A percentile compares a stretch with the other conserved stretches of the same genome.
These are phyloP conservation scores for Aphaenogaster ashmeadi DNA, from an alignment of 1,140 invertebrate species.

Conservation along the genomic window DNA sequence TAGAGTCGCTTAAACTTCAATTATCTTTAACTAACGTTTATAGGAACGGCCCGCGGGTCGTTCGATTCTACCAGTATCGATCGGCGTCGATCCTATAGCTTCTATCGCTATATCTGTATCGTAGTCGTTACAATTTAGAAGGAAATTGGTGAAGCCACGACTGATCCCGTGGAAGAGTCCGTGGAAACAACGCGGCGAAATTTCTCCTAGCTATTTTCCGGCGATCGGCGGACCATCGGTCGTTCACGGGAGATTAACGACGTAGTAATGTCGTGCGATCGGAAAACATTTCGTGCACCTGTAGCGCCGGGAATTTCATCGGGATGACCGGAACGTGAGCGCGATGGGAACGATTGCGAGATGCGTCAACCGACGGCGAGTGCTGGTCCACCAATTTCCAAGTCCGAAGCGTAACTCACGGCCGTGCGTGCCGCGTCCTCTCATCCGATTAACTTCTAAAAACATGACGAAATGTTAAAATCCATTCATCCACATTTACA, in stretches of 20 bases:
- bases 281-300: constrained; percentile 34
- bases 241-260: constrained; percentile 34
- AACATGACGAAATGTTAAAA: constrained; percentile 6
- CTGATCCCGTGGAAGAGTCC: not conserved
- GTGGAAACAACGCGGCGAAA: not conserved
- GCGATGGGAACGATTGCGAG: constrained; percentile 6
- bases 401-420: not conserved
- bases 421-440: not conserved
- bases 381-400: not conserved
- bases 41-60: constrained; percentile 9
- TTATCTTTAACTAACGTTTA: constrained; percentile 37
- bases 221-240: not conserved
- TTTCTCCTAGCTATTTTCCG: not conserved
- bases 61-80: constrained; percentile 32
- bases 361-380: not conserved
- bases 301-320: constrained; percentile 26
- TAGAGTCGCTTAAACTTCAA: not conserved
- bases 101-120: not conserved
- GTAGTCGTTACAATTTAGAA: not conserved
- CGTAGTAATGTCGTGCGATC: constrained; percentile 26
- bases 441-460: constrained; percentile 32
- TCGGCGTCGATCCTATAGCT: constrained; percentile 14
- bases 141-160: constrained; percentile 3
- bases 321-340: not conserved
- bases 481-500: not conserved